Evolutionary conservation across 2,113 vertebrate species (phyloP).

Genomic region (Catharus bicknelli): DNA sequence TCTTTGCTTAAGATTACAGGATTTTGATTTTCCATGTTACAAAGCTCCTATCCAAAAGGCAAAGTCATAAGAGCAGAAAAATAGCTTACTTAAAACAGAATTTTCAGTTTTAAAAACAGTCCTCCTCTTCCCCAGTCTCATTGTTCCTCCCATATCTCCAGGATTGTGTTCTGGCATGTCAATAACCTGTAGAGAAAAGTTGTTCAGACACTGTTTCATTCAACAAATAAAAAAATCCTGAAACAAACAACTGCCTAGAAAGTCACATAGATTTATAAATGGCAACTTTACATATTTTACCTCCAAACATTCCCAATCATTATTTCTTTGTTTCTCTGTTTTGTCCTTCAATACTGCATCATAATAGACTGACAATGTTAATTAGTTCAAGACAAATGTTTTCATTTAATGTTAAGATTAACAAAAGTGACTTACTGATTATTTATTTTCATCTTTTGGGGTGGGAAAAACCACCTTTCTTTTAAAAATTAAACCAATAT

Average conservation of each 20-base stretch:
- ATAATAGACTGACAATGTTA: not conserved
- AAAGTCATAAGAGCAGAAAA: not conserved
- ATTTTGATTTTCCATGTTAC: not conserved
- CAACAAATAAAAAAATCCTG: not conserved
- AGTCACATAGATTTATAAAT: not conserved
- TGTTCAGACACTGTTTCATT: not conserved
- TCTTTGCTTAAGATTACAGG: not conserved
- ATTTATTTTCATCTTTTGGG: not conserved
- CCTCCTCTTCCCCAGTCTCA: slow-evolving; percentile 79
- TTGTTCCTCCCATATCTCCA: slow-evolving; percentile 78
- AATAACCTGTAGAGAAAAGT: slow-evolving; percentile 72
- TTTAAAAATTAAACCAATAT: not conserved
- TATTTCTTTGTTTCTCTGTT: not conserved
- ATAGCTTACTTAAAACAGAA: slow-evolving; percentile 77
- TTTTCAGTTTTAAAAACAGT: slow-evolving; percentile 77
- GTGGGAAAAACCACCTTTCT: not conserved
- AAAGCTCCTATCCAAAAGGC: not conserved
- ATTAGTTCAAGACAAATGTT: not conserved
- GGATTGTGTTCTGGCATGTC: slow-evolving; percentile 81
- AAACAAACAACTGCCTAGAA: not conserved
- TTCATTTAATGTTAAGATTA: not conserved
- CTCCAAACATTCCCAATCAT: not conserved
- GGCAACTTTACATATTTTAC: not conserved
- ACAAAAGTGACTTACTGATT: not conserved
- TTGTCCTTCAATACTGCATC: not conserved